Conservation (phyloP, 2,888 invertebrate species). For the Horisme vitalbata region DNA sequence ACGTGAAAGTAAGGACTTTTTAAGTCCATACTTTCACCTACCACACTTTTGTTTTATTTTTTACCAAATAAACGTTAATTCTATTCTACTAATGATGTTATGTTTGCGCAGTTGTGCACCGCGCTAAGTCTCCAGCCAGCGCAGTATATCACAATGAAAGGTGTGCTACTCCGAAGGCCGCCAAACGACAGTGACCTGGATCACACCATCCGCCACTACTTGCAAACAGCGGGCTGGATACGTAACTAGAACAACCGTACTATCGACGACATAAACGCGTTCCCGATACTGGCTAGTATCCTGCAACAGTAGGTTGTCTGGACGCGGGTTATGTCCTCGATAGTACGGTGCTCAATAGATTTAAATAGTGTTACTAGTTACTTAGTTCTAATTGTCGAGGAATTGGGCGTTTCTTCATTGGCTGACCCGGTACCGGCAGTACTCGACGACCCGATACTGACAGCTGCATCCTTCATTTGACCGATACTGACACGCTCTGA, state of each 20-base stretch:
- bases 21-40: too few species aligned
- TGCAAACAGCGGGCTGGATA: slow-evolving; percentile 72
- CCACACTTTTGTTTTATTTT: too few species aligned
- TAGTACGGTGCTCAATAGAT: slow-evolving; percentile 13
- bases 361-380: neutral
- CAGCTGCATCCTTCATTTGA: too few species aligned
- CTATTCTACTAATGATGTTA: neutral
- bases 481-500: too few species aligned
- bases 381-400: too few species aligned
- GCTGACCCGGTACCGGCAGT: too few species aligned
- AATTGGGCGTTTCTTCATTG: too few species aligned
- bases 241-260: slow-evolving; percentile 51
- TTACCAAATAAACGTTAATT: neutral
- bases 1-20: too few species aligned
- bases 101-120: slow-evolving; percentile 84
- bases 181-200: slow-evolving; percentile 62
- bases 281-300: slow-evolving; percentile 24
- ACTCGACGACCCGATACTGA: too few species aligned
- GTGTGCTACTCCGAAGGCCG: slow-evolving; percentile 89
- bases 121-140: slow-evolving; percentile 91
- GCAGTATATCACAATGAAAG: slow-evolving; percentile 94
- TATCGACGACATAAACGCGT: slow-evolving; percentile 24
- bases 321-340: slow-evolving; percentile 18
- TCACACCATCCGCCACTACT: slow-evolving; percentile 62
- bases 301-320: slow-evolving; percentile 19